Percentiles rank a stretch among this genome's conserved stretches.
phyloP scores from a whole-genome alignment of 2,113 vertebrate species.

The Holacanthus passer region DNA sequence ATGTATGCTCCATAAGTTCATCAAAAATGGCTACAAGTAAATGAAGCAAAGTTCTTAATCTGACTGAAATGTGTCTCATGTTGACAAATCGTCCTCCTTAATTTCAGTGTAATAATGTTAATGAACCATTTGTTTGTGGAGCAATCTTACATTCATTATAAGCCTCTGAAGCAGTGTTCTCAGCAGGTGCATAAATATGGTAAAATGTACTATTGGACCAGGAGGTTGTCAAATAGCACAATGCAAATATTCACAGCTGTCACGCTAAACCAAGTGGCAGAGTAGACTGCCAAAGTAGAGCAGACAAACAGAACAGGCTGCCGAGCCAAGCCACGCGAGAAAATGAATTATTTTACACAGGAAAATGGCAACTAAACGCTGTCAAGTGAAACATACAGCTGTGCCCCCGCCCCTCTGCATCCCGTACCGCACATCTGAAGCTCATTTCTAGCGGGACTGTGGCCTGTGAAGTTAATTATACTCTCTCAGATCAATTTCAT shows the following conservation, averaged over 20 bases:
- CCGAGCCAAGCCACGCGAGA: background rate
- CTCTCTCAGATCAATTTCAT: slow-evolving; percentile 17
- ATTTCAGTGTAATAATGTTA: background rate
- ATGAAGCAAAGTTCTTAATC: background rate
- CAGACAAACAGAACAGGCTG: slow-evolving; percentile 16
- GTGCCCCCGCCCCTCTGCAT: background rate
- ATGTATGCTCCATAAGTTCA: background rate
- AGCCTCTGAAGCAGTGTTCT: background rate
- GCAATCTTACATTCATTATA: slow-evolving; percentile 1
- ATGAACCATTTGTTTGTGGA: slow-evolving; percentile 9
- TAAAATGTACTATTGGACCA: background rate
- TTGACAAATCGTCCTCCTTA: slow-evolving; percentile 9
- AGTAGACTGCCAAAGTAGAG: slow-evolving; percentile 22
- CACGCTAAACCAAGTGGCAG: background rate
- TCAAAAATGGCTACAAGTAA: no score
- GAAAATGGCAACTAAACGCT: slow-evolving; percentile 21
- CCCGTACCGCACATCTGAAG: background rate
- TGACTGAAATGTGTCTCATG: slow-evolving; percentile 1
- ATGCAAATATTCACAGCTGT: slow-evolving; percentile 29
- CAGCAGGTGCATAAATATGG: slow-evolving; percentile 22
- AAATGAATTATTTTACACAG: slow-evolving; percentile 1
- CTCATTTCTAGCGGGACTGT: slow-evolving; percentile 15
- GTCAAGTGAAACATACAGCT: slow-evolving; percentile 30
- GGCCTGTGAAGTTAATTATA: slow-evolving; percentile 33
- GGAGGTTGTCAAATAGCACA: slow-evolving; percentile 4